Evolutionary conservation across 2,113 vertebrate species (phyloP).

Genomic region (Neolamprologus cancellatus): DNA sequence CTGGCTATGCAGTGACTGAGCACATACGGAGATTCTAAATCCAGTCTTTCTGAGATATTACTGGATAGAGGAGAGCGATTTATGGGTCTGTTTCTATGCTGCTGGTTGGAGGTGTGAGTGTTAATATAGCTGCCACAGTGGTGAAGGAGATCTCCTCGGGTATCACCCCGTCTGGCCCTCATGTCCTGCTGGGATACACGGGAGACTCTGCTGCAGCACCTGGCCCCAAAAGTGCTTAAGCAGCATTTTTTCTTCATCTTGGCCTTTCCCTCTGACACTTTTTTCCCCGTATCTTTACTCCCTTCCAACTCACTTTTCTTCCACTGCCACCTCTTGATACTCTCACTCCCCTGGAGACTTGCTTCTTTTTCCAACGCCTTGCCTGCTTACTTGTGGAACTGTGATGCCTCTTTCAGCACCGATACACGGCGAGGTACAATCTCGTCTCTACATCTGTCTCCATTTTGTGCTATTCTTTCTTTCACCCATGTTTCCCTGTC

Average conservation of each 20-base stretch:
- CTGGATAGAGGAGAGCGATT: slow-evolving; percentile 23
- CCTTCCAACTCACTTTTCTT: background rate
- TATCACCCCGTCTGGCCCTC: slow-evolving; percentile 6
- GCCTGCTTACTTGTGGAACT: background rate
- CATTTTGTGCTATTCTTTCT: slow-evolving; percentile 6
- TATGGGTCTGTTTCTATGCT: slow-evolving; percentile 19
- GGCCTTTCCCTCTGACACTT: background rate
- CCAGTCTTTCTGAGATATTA: slow-evolving; percentile 34
- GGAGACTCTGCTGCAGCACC: slow-evolving; percentile 9
- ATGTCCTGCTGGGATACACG: slow-evolving; percentile 2
- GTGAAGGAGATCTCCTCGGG: slow-evolving; percentile 29
- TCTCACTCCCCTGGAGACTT: background rate
- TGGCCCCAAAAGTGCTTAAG: slow-evolving; percentile 36
- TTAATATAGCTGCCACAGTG: slow-evolving; percentile 42
- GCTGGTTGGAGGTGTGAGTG: slow-evolving; percentile 21
- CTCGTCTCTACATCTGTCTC: background rate
- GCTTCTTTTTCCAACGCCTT: background rate
- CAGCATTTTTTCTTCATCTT: background rate
- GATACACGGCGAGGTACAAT: background rate
- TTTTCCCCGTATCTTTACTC: background rate
- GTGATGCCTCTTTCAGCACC: background rate
- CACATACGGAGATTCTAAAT: slow-evolving; percentile 48
- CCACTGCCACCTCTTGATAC: background rate
- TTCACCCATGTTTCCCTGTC: background rate
- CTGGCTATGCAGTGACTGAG: slow-evolving; percentile 42